Percentiles rank a stretch among this genome's conserved stretches.
phyloP scores from a whole-genome alignment of 1,140 invertebrate species.

The Frieseomelitta varia region DNA sequence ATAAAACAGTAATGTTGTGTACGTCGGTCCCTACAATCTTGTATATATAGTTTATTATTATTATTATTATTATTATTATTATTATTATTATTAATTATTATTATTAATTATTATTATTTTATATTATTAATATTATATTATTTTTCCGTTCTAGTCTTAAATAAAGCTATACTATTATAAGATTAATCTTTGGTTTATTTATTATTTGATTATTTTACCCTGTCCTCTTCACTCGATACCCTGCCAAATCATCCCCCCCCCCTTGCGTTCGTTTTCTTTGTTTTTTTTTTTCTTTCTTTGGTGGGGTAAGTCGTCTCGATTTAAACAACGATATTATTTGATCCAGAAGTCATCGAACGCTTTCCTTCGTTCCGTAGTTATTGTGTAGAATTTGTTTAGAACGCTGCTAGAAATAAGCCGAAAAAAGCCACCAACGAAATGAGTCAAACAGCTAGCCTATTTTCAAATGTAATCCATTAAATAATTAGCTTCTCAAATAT shows the following conservation, averaged over 20 bases:
- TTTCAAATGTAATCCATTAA: background rate
- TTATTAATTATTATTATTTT: constrained; percentile 74
- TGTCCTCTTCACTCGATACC: too few species aligned
- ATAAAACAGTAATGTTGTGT: constrained; percentile 72
- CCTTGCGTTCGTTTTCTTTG: too few species aligned
- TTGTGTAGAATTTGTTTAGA: background rate
- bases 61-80: constrained; percentile 69
- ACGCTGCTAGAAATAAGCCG: background rate
- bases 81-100: constrained; percentile 65
- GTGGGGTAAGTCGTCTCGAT: constrained; percentile 14
- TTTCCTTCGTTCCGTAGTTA: background rate
- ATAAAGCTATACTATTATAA: constrained; percentile 79
- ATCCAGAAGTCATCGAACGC: background rate
- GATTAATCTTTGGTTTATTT: constrained; percentile 78
- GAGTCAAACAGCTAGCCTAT: background rate
- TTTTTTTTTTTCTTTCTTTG: background rate
- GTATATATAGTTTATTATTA: constrained; percentile 78
- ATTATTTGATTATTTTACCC: constrained; percentile 70
- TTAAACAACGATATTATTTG: background rate
- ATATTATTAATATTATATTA: constrained; percentile 71
- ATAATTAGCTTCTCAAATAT: background rate
- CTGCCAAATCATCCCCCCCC: background rate
- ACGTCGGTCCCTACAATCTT: constrained; percentile 74
- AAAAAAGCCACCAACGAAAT: background rate
- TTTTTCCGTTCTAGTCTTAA: constrained; percentile 81